Conservation (phyloP, 2,888 invertebrate genomes). For the Oscheius sp. region DNA sequence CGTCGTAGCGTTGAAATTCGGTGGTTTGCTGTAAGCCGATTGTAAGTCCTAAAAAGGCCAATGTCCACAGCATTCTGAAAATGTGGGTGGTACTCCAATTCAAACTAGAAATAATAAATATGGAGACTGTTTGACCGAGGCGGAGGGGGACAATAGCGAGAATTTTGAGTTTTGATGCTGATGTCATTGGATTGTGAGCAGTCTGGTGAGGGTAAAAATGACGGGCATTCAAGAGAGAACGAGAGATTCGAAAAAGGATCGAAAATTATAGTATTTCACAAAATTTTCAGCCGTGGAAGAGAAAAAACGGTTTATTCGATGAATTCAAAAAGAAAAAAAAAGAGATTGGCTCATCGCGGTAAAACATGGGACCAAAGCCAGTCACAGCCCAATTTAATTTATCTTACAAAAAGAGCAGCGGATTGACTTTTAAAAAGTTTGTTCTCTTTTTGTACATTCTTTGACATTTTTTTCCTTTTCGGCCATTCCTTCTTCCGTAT, state of each 20-base stretch:
- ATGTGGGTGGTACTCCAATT: not conserved
- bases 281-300: not conserved
- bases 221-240: not conserved
- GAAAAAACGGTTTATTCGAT: not conserved
- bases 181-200: not conserved
- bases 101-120: conserved; percentile 10
- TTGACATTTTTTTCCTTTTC: no score
- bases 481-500: no score
- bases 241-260: no score
- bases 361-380: no score
- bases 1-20: conserved; percentile 87
- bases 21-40: conserved; percentile 51
- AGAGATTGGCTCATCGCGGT: no score
- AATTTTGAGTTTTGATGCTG: conserved; percentile 13
- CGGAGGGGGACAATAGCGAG: not conserved
- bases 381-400: no score
- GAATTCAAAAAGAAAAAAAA: no score
- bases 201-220: not conserved
- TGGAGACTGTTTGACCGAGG: not conserved
- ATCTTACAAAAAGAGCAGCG: no score
- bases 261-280: not conserved
- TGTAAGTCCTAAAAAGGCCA: conserved; percentile 32
- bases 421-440: no score
- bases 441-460: no score
- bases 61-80: not conserved